Evolutionary conservation across 2,797 vertebrate genomes (phyloP), one percentile per base, ranked within the genome.

Genomic region (Gallinago solitaria): DNA sequence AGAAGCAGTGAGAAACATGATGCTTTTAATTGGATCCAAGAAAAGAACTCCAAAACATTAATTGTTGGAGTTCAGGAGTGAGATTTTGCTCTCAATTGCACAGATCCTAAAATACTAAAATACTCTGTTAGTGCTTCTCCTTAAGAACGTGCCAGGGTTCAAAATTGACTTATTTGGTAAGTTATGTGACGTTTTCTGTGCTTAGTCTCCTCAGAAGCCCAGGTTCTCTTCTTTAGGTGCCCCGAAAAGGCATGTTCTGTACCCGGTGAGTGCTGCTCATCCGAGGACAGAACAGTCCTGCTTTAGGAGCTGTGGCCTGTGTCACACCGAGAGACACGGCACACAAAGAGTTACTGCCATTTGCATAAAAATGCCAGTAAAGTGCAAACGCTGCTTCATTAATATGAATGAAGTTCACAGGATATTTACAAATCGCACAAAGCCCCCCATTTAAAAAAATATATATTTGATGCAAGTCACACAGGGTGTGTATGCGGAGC

Each of bases 391-490:
- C 79, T 50, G 74, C 76, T 81, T 93, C 82, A 94, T 93, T 96
- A 95, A 96, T 88, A 93, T 91, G 95, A 90, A 96, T 89, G 94
- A 96, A 83, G 78, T 85, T 95, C 91, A 87, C 85, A 93, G 89
- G 82, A 96, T 89, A 94, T 94, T 97, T 94, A 97, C 85, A 88
- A 94, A 93, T 94, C 71, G 57, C 78, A 92, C 71, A 94, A 94
- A 95, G 59, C 23, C 81, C 71, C 77, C 47, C 45, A 82, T 95
- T 93, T 93, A 86, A 94, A 96, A 75, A 92, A 37, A 96, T 90
- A 96, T 95, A 45, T 93, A 76, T 91, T 91, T 74, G 87, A 96
- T 97, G 94, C 91, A 74, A 96, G 93, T 95, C 94, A 96, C 94
- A 93, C 89, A 41, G 48, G 5, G 77, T 37, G 81, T 94, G 91